These are phyloP conservation scores for Holocentrus rufus DNA, from an alignment of 2,797 vertebrate species.

Conservation along the genomic window DNA sequence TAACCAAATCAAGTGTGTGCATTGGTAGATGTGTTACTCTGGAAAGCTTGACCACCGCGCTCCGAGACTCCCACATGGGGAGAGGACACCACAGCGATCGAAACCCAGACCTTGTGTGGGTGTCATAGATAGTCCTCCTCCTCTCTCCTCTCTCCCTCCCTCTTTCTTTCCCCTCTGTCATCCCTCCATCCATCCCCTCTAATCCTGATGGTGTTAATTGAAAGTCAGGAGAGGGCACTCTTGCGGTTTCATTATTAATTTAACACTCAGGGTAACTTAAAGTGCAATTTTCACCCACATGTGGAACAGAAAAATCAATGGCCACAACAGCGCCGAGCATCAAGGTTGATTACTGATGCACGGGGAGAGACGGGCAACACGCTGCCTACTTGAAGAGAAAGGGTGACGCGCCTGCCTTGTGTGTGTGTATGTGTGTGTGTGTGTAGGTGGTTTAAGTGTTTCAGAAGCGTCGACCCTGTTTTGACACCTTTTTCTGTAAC, in stretches of 20 bases:
- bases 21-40: not conserved
- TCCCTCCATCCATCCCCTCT: constrained; percentile 73
- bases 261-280: constrained; percentile 89
- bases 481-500: constrained; percentile 70
- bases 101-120: constrained; percentile 64
- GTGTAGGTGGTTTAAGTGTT: constrained; percentile 70
- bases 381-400: constrained; percentile 67
- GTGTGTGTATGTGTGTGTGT: constrained; percentile 18
- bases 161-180: constrained; percentile 37
- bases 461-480: constrained; percentile 61
- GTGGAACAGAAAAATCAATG: constrained; percentile 89
- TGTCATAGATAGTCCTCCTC: constrained; percentile 66
- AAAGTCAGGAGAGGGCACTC: constrained; percentile 87
- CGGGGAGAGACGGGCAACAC: constrained; percentile 61
- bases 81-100: constrained; percentile 49
- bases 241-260: constrained; percentile 89
- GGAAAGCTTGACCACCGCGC: not conserved
- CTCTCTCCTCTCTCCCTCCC: constrained; percentile 44
- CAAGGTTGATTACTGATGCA: constrained; percentile 88
- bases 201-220: constrained; percentile 86
- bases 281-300: constrained; percentile 89
- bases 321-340: constrained; percentile 84
- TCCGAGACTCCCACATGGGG: constrained; percentile 26
- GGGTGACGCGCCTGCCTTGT: constrained; percentile 46
- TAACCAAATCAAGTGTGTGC: not conserved